Evolutionary conservation across 2,888 invertebrate species (phyloP), one percentile per base, ranked within the genome.

Genomic region (Lepidonotus clava): DNA sequence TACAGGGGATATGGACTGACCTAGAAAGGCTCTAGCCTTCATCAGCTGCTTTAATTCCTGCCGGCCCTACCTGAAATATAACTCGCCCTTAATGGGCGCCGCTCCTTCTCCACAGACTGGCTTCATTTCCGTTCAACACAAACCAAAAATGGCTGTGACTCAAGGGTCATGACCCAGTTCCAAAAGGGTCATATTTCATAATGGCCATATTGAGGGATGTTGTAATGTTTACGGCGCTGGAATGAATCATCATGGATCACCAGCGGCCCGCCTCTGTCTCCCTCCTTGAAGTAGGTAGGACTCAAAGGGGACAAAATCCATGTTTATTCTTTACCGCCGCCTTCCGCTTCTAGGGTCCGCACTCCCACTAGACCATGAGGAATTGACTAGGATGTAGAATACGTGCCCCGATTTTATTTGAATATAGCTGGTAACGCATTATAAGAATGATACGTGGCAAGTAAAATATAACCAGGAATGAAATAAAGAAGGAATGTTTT

Each of bases 51-150:
- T 80, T 80, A 80, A 80, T 80, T 80, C 80, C 80, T 46, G 32
- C 41, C 38, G 14, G 46, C 51, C 34, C 32, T 34, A 80, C 80
- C 77, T 80, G 80, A 80, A 80, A 80, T 80, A 80, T 28, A 80
- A 80, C 80, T 80, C 80, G 80, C 46, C 46, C 46, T 51, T 80
- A 80, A 80, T 80, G 80, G 80, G 21, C 51, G 76, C 38, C 80
- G 32, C 1, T 24, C 24, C 46, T 38, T 38, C 38, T 41, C 51
- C 80, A 80, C 80, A 41, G 46, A 46, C 46, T 46, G 51, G n/a
- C 80, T 80, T 80, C 46, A 80, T 80, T 80, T 80, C 80, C 80
- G 80, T 80, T 80, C 80, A 80, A 80, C 80, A 80, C 80, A 46
- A 80, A 80, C 80, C 80, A 80, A 80, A 80, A 80, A 80, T 80